Evolutionary conservation across 2,113 vertebrate species (phyloP).

Genomic region (Morone saxatilis): DNA sequence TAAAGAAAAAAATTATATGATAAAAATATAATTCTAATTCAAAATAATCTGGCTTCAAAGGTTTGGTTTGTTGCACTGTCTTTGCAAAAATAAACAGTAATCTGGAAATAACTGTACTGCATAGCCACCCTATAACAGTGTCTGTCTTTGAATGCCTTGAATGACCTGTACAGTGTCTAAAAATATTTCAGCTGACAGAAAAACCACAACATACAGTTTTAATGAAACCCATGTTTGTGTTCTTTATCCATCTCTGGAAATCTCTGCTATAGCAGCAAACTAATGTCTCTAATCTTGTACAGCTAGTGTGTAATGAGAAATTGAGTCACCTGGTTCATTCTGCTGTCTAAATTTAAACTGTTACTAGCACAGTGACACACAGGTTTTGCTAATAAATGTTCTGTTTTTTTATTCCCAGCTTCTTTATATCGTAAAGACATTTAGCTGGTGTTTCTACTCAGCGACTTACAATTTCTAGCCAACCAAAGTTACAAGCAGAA

Average conservation of each 20-base stretch:
- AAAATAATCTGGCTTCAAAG: neutral
- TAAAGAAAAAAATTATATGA: neutral
- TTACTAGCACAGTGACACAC: neutral
- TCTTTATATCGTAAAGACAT: neutral
- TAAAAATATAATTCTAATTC: neutral
- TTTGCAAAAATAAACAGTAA: neutral
- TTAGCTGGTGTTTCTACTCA: slow-evolving; percentile 14
- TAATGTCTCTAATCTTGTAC: neutral
- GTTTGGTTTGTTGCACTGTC: neutral
- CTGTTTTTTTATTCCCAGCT: neutral
- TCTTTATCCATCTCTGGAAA: slow-evolving; percentile 54
- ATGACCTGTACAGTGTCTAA: slow-evolving; percentile 42
- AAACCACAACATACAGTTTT: slow-evolving; percentile 44
- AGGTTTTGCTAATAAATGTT: neutral
- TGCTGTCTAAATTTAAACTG: neutral
- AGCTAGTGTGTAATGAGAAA: slow-evolving; percentile 15
- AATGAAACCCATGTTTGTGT: slow-evolving; percentile 63
- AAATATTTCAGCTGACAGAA: slow-evolving; percentile 34
- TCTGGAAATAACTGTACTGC: neutral
- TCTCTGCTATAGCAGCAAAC: slow-evolving; percentile 38
- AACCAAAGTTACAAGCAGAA: slow-evolving; percentile 43
- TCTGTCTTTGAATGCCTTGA: slow-evolving; percentile 17
- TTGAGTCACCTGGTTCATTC: neutral
- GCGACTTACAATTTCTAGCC: neutral
- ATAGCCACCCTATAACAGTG: neutral